phyloP scores from a whole-genome alignment of 1,140 invertebrate genomes.

The Chironomus striatipennis region DNA sequence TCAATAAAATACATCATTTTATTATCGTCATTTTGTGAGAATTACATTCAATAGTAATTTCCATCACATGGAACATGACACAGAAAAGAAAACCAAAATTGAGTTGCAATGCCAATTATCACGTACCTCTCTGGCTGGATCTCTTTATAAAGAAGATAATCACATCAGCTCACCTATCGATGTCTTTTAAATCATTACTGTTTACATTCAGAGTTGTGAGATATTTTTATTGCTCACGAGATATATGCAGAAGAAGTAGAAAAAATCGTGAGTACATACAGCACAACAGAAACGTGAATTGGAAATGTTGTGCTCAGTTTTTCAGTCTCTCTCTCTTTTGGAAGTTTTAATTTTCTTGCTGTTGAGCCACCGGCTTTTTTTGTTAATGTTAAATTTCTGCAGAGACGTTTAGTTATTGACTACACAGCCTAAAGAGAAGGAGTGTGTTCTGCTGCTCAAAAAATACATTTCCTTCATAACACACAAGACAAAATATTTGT shows the following conservation, averaged over 20 bases:
- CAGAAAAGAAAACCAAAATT: not conserved
- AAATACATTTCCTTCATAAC: too few relatives aligned
- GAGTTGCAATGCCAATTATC: constrained; percentile 9
- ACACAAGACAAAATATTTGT: too few relatives aligned
- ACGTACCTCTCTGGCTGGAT: not conserved
- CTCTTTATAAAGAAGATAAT: too few relatives aligned
- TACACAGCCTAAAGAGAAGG: not conserved
- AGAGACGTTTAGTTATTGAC: not conserved
- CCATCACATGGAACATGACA: not conserved
- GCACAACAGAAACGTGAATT: not conserved
- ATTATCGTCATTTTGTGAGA: not conserved
- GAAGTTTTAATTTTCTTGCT: not conserved
- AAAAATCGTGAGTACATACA: too few relatives aligned
- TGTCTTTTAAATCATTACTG: too few relatives aligned
- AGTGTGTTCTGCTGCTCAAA: not conserved
- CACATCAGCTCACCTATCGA: too few relatives aligned
- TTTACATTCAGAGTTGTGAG: too few relatives aligned
- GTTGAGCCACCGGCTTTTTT: not conserved
- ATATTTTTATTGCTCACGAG: too few relatives aligned
- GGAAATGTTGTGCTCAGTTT: not conserved
- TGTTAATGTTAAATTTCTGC: too few relatives aligned
- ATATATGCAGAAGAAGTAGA: too few relatives aligned
- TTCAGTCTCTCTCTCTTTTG: not conserved
- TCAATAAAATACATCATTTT: not conserved
- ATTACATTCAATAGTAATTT: not conserved